Base-by-base conservation (phyloP, 23 tunicate genomes). In the Diplosoma virens region DNA sequence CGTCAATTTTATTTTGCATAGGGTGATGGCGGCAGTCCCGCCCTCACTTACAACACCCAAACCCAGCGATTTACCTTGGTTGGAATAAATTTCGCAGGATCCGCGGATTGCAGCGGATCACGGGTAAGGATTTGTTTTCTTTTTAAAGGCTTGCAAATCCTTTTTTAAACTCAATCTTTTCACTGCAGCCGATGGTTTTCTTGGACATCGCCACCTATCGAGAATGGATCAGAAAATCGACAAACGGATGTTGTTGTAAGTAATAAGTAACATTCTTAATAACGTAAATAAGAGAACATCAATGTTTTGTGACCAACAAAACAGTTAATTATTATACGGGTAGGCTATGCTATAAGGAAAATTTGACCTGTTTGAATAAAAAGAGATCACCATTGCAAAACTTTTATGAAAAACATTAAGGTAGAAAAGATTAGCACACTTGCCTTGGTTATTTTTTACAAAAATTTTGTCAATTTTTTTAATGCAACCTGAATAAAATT, bases 11-110 rank as follows among this genome's bases (percentile, higher is more conserved):
- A n/a, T n/a, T n/a, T n/a, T n/a, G n/a, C n/a, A 32, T 69, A 92
- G 97, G 97, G 97, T 5, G 97, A 92, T 46, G 87, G 93, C 0
- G 97, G 97, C 0, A 70, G 84, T 48, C 92, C 92, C 0, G 97
- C 92, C 4, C 36, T 92, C 17, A 33, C 66, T 1, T 79, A 29
- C 41, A 81, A 92, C 47, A 45, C 79, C 3, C 60, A 69, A 0
- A 47, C 69, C 14, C 29, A 52, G 20, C 58, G 25, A 29, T 92
- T 60, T 71, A 92, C 91, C 1, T 14, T 92, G 17, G 84, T 76
- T 58, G 97, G 97, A 9, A 68, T 92, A 32, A 85, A 81, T 47
- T 66, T 85, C n/a, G 97, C 54, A 21, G 97, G 97, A 26, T 80
- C 92, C 29, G 70, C 25, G 26, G 55, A 56, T 3, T 92, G 97